Percentiles rank a stretch among this genome's conserved stretches.
phyloP scores from a whole-genome alignment of 2,888 invertebrate genomes.

The Cephus pulcher region DNA sequence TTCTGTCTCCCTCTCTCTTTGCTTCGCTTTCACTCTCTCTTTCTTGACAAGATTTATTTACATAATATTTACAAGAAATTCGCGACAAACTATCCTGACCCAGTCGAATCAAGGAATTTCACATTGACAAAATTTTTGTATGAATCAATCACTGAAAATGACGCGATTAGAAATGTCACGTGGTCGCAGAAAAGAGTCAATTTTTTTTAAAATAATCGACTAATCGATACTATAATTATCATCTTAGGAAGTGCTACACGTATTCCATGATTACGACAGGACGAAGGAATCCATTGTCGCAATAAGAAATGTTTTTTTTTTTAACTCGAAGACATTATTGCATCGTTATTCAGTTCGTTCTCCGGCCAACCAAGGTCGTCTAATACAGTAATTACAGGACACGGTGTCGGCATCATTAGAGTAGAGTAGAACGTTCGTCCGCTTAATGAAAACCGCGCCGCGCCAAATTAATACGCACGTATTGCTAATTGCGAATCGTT shows the following conservation, averaged over 20 bases:
- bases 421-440: background rate
- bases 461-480: background rate
- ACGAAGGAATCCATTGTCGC: conserved; percentile 9
- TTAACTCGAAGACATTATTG: conserved; percentile 27
- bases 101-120: background rate
- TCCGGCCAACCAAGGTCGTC: conserved; percentile 10
- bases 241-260: background rate
- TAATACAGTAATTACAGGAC: background rate
- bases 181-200: no score
- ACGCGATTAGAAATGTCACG: no score
- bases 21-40: background rate
- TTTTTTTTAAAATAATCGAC: no score
- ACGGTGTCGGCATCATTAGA: background rate
- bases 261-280: background rate
- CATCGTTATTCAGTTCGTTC: conserved; percentile 32
- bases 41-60: background rate
- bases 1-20: background rate
- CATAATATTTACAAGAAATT: background rate
- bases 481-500: background rate
- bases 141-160: background rate
- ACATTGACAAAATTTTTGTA: background rate
- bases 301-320: conserved; percentile 9
- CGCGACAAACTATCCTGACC: background rate
- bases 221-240: background rate
- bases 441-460: background rate